Conservation (phyloP, 2,888 invertebrate genomes). For the Diogma glabrata region DNA sequence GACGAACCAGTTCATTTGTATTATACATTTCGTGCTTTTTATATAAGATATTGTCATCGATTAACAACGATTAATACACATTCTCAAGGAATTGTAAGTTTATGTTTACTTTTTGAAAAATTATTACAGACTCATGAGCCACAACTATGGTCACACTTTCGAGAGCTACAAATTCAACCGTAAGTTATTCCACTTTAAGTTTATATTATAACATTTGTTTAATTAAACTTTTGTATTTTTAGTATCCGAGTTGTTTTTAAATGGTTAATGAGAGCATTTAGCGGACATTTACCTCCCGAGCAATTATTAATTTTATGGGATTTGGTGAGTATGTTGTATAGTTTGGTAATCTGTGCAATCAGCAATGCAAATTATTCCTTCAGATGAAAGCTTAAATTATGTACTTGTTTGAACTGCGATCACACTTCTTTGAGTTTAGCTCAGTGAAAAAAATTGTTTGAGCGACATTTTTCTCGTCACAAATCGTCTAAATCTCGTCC, state of each 20-base stretch:
- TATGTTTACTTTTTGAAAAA: slow-evolving; percentile 82
- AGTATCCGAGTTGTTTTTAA: slow-evolving; percentile 87
- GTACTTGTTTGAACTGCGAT: too few species aligned
- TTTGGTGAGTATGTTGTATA: slow-evolving; percentile 39
- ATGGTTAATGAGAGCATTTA: slow-evolving; percentile 94
- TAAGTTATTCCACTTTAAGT: slow-evolving; percentile 42
- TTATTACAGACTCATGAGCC: slow-evolving; percentile 85
- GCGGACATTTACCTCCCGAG: slow-evolving; percentile 86
- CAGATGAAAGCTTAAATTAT: too few species aligned
- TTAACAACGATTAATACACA: slow-evolving; percentile 87
- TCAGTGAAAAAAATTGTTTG: too few species aligned
- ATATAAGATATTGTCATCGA: slow-evolving; percentile 82
- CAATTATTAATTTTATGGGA: slow-evolving; percentile 91
- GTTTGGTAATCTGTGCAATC: too few species aligned
- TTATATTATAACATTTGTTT: slow-evolving; percentile 8
- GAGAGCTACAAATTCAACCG: slow-evolving; percentile 82
- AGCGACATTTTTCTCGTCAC: too few species aligned
- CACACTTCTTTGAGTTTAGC: too few species aligned
- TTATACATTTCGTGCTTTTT: slow-evolving; percentile 82
- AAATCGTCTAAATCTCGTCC: too few species aligned
- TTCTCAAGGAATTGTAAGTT: slow-evolving; percentile 82
- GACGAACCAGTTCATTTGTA: slow-evolving; percentile 81
- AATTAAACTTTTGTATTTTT: slow-evolving; percentile 18
- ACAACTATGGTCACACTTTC: slow-evolving; percentile 81
- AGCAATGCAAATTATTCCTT: not conserved